A percentile compares a stretch with the other conserved stretches of the same genome.
Evolutionary conservation across 1,140 invertebrate species (phyloP).

Genomic region (Cyphomyrmex costatus): DNA sequence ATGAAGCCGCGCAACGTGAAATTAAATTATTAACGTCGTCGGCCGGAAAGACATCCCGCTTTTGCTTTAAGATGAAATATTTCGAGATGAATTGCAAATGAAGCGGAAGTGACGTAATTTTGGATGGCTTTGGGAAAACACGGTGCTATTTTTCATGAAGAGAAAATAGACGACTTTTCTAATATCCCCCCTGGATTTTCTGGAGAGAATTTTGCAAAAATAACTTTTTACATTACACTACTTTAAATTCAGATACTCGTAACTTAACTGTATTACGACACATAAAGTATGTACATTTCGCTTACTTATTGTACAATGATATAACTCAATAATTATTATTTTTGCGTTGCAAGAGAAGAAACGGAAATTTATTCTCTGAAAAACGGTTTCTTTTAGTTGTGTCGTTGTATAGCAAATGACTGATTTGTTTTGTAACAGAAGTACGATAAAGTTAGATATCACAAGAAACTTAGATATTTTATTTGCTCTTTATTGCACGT

Average conservation of each 20-base stretch:
- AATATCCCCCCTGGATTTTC: background rate
- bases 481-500: background rate
- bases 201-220: background rate
- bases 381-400: no score
- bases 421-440: background rate
- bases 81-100: constrained; percentile 6
- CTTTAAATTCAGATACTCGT: background rate
- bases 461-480: background rate
- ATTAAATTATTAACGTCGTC: constrained; percentile 49
- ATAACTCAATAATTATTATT: no score
- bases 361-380: no score
- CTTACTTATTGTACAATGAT: no score
- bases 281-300: background rate
- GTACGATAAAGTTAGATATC: background rate
- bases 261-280: background rate
- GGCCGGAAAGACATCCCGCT: background rate
- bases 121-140: background rate
- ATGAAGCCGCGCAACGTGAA: constrained; percentile 22
- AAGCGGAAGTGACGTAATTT: constrained; percentile 24
- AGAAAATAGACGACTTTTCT: constrained; percentile 24
- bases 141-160: background rate
- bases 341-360: no score
- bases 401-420: no score
- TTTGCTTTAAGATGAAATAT: background rate
- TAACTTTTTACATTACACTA: background rate